phyloP scores from a whole-genome alignment of 2,113 vertebrate species.

The Sus scrofa region T2T-Sscrofa CM000819.6:1255501-1256000 shows the following conservation, averaged over 20 bases:
- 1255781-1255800: background rate
- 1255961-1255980: background rate
- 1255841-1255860: too few species aligned
- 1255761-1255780: background rate
- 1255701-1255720: background rate
- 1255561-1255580: background rate
- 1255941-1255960: accelerated
- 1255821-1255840: background rate
- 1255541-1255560: too few species aligned
- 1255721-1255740: background rate
- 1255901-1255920: too few species aligned
- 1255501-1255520: too few species aligned
- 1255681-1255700: background rate
- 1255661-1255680: background rate
- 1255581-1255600: background rate
- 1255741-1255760: background rate
- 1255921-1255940: background rate
- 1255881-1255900: background rate
- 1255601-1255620: background rate
- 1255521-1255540: too few species aligned
- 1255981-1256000: accelerated
- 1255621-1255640: background rate
- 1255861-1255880: too few species aligned
- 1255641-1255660: background rate
- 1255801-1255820: background rate